These are phyloP conservation scores for Denticeps clupeoides DNA, from an alignment of 2,797 vertebrate species.

Conservation along the genomic window DNA sequence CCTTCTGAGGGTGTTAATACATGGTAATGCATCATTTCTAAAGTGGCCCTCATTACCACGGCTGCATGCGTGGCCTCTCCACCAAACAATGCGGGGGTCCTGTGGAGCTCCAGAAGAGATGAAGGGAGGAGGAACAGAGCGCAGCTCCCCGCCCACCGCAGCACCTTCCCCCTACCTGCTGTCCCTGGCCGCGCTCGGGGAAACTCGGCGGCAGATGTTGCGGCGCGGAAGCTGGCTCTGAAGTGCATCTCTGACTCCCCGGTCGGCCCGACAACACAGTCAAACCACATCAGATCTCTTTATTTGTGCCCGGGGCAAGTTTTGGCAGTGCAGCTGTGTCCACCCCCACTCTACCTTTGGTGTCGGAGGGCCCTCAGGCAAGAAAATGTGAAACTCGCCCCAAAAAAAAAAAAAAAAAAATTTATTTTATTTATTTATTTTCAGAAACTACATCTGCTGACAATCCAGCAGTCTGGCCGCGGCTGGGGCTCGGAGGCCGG, in stretches of 20 bases:
- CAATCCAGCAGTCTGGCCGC: slow-evolving; percentile 63
- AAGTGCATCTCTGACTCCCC: slow-evolving; percentile 78
- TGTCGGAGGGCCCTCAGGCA: slow-evolving; percentile 78
- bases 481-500: slow-evolving; percentile 44
- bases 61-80: slow-evolving; percentile 61
- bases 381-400: slow-evolving; percentile 70
- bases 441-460: slow-evolving; percentile 67
- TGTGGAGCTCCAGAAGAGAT: slow-evolving; percentile 25
- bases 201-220: slow-evolving; percentile 91
- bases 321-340: slow-evolving; percentile 87
- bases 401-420: slow-evolving; percentile 40
- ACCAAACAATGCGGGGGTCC: slow-evolving; percentile 64
- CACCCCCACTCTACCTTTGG: slow-evolving; percentile 84
- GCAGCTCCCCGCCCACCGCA: slow-evolving; percentile 19
- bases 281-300: slow-evolving; percentile 85
- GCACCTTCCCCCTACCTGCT: slow-evolving; percentile 76
- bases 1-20: slow-evolving; percentile 31
- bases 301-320: slow-evolving; percentile 88
- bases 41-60: slow-evolving; percentile 64
- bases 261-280: slow-evolving; percentile 77
- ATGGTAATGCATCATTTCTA: slow-evolving; percentile 72
- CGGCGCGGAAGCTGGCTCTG: slow-evolving; percentile 77
- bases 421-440: slow-evolving; percentile 8
- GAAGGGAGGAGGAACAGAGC: neutral
- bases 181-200: slow-evolving; percentile 72